Conservation (phyloP, 2,797 vertebrate species). For the Lemur catta region DNA sequence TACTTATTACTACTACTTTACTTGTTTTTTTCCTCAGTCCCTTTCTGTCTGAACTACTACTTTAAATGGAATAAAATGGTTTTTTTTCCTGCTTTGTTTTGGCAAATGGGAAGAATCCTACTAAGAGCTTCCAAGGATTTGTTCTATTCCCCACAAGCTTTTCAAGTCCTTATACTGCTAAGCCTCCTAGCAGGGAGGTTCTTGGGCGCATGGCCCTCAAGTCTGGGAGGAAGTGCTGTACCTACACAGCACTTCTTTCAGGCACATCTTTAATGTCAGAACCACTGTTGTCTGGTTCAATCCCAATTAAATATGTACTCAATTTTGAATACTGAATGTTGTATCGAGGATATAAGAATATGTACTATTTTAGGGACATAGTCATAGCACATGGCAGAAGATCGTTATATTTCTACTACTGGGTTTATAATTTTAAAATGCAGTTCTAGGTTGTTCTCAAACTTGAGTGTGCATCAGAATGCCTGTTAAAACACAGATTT, state of each 20-base stretch:
- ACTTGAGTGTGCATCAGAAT: not conserved
- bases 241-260: not conserved
- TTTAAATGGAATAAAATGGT: not conserved
- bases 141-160: not conserved
- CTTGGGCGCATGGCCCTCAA: not conserved
- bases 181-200: not conserved
- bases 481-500: not conserved
- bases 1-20: not conserved
- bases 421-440: not conserved
- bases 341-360: not conserved
- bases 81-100: conserved; percentile 27
- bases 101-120: not conserved
- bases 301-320: not conserved
- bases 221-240: not conserved
- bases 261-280: not conserved
- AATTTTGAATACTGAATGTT: not conserved
- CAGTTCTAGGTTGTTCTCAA: not conserved
- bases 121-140: not conserved
- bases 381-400: not conserved
- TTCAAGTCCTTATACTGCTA: not conserved
- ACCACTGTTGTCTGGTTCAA: not conserved
- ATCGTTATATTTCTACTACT: not conserved
- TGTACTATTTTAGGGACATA: not conserved
- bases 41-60: not conserved
- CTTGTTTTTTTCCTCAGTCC: not conserved